Base-by-base conservation (phyloP, 2,888 invertebrate genomes). In the Drymonia ruficornis region DNA sequence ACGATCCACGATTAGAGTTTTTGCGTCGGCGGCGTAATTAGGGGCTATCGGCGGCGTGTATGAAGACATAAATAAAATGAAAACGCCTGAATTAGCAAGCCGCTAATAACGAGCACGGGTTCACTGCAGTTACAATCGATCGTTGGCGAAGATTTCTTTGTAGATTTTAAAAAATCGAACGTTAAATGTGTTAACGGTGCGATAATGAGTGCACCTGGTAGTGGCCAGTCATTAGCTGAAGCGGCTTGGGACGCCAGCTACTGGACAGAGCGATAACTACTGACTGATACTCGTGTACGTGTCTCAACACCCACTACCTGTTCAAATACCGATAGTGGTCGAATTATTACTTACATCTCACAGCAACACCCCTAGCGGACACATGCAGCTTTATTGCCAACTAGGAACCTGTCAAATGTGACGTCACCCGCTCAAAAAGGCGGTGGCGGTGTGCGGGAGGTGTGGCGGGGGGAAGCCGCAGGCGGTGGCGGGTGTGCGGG, bases 61-160 rank as follows among this genome's bases (percentile, higher is more conserved):
- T 92, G 91, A 91, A 91, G 92, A 91, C 91, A 91, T 92, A 92
- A 91, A 91, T 91, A 90, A 92, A 89, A 81, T 68, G 84, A 78
- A 84, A 81, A 81, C 81, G 74, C 70, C 74, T 80, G 87, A 89
- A 87, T 89, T 87, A 88, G 89, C 86, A 75, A 74, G 74, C 70
- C 59, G 72, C 74, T 73, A 68, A 71, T 79, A 73, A 72, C 69
- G 62, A 75, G 72, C 79, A 75, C 76, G 71, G 68, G 71, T 73
- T 66, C 73, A 71, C 78, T 82, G 81, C 83, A 84, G 86, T 85
- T 87, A 84, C 87, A 82, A 86, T 86, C 86, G 87, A 88, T 87
- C 78, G 76, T 71, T 72, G 53, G 65, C 64, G 65, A 67, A 65
- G 78, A 80, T 77, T 79, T 77, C 71, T 72, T 74, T 68, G 72